Conservation (phyloP, 2,797 vertebrate genomes). For the Neomorphus geoffroyi region DNA sequence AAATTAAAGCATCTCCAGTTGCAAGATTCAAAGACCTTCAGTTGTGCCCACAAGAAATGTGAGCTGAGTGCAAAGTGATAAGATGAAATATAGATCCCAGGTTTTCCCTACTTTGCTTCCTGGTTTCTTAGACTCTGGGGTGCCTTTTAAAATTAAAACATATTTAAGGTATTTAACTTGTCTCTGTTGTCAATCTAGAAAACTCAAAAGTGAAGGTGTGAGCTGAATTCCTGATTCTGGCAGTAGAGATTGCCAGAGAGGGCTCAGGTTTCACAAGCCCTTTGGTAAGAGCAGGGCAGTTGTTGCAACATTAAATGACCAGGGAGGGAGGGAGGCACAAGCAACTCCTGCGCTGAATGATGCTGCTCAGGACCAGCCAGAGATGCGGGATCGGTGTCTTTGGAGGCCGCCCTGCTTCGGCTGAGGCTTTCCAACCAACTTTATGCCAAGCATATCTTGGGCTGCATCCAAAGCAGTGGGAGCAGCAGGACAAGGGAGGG, state of each 20-base stretch:
- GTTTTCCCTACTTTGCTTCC: background rate
- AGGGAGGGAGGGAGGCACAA: background rate
- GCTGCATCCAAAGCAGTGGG: too few species aligned
- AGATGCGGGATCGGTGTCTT: too few species aligned
- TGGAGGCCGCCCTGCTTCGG: too few species aligned
- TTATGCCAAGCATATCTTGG: too few species aligned
- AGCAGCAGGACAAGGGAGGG: too few species aligned
- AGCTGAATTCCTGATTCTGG: background rate
- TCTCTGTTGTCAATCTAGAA: background rate
- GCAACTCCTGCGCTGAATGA: background rate
- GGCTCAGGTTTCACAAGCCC: background rate
- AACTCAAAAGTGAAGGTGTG: background rate
- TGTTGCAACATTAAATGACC: too few species aligned
- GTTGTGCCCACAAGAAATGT: background rate
- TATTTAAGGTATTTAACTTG: background rate
- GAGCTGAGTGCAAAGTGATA: background rate
- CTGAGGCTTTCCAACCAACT: too few species aligned
- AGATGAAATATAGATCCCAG: background rate
- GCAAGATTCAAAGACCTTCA: background rate
- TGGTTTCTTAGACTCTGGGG: background rate
- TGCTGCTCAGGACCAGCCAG: too few species aligned
- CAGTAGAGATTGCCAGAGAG: background rate
- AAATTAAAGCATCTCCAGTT: fast-evolving
- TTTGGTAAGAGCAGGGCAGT: background rate
- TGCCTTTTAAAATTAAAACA: too few species aligned